Base-by-base conservation (phyloP, 2,888 invertebrate genomes). In the Hecatera dysodea region DNA sequence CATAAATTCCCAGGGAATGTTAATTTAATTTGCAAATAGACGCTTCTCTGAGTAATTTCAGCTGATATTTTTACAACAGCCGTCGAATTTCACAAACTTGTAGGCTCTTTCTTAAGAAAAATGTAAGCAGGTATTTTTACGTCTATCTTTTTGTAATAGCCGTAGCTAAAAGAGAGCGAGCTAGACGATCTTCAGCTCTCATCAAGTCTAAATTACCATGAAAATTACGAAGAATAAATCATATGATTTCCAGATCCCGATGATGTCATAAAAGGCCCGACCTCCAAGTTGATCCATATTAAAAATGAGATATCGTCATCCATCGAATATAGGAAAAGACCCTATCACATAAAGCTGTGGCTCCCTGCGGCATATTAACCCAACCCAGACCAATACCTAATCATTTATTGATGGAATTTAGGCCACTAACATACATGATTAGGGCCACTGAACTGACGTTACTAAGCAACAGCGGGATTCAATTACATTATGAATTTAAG, bases 391-490 rank as follows among this genome's bases (percentile, higher is more conserved):
- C 65, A 75, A 77, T 74, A 70, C 29, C 59, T 69, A 70, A 86
- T 80, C 53, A 80, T 74, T 78, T 75, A 79, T 85, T 76, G 73
- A 82, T 78, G 72, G 65, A 78, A 83, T 83, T 86, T 71, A 76
- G 73, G 63, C 68, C 80, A 69, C 61, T 72, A 68, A 72, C 78
- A 74, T 71, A 80, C 76, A 65, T 77, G 74, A 82, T 79, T 79
- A 78, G 59, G 75, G 33, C 62, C 61, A 42, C 67, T 68, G 59
- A 80, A 78, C 71, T 76, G 79, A n/a, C 15, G 86, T 83, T 82
- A 75, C 85, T 64, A 50, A 53, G 77, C 80, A 77, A 80, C 80
- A 24, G 19, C 3, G 44, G 46, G 61, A 67, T 78, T 80, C 69
- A 78, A 86, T 85, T 83, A 80, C 64, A 65, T 46, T 8, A 53